A percentile compares a stretch with the other conserved stretches of the same genome.
Evolutionary conservation across 2,113 vertebrate species (phyloP).

Genomic region (Chaetorhynchus papuensis): DNA sequence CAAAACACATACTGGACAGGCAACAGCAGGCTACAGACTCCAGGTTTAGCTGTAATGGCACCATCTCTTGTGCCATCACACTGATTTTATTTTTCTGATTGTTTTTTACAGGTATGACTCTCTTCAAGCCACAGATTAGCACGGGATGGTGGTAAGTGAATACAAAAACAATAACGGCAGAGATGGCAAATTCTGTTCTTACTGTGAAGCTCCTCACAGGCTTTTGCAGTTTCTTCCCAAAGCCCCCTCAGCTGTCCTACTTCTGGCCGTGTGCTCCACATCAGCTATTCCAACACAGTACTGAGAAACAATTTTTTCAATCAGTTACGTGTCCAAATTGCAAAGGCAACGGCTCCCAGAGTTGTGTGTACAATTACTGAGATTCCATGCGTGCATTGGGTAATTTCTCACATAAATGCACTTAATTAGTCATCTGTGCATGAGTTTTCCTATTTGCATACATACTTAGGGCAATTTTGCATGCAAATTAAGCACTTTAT

Average conservation of each 20-base stretch:
- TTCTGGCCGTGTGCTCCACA: background rate
- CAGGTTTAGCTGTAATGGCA: background rate
- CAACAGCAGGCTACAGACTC: background rate
- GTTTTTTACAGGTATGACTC: background rate
- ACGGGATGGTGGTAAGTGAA: background rate
- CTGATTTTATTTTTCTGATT: background rate
- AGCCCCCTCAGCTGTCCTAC: background rate
- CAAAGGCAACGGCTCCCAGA: conserved; percentile 14
- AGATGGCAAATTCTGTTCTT: background rate
- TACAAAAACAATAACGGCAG: background rate
- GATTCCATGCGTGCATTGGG: conserved; percentile 36
- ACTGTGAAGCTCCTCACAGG: background rate
- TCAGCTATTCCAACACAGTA: background rate
- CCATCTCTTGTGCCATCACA: accelerated
- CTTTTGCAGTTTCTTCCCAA: background rate
- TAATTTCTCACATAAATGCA: conserved; percentile 67
- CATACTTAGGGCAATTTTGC: conserved; percentile 58
- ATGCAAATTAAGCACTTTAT: conserved; percentile 59
- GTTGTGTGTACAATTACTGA: conserved; percentile 56
- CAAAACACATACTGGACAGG: background rate
- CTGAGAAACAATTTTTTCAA: conserved; percentile 13
- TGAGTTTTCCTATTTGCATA: conserved; percentile 56
- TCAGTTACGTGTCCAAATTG: conserved; percentile 49
- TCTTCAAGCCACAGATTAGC: background rate
- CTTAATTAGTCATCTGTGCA: conserved; percentile 66